Evolutionary conservation across 2,113 vertebrate species (phyloP).

Genomic region (Gymnocephalus cernua): DNA sequence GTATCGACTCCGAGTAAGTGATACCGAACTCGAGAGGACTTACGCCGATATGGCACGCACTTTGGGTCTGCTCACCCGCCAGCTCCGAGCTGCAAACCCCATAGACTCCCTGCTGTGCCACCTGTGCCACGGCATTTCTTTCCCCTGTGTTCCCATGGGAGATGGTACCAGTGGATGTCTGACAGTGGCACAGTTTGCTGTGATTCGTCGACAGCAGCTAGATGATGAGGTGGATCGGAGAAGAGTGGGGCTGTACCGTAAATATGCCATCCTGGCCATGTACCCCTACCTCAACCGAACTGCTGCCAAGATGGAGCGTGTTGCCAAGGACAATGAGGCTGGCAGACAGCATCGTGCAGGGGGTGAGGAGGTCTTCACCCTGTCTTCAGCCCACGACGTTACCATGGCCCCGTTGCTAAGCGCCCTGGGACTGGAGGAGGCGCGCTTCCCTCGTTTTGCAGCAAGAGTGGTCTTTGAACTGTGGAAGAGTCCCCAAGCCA

Average conservation of each 20-base stretch:
- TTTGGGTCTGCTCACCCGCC: constrained; percentile 89
- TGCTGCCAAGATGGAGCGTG: constrained; percentile 86
- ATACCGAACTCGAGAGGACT: constrained; percentile 88
- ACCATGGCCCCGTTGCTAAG: constrained; percentile 95
- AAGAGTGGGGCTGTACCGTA: constrained; percentile 88
- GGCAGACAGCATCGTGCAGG: constrained; percentile 76
- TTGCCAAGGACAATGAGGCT: constrained; percentile 78
- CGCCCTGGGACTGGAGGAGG: constrained; percentile 91
- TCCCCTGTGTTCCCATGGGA: constrained; percentile 85
- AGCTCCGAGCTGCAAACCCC: constrained; percentile 93
- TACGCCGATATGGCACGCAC: constrained; percentile 91
- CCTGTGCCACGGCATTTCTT: constrained; percentile 93
- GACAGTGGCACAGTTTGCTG: constrained; percentile 89
- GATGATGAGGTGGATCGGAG: constrained; percentile 91
- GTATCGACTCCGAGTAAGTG: constrained; percentile 88
- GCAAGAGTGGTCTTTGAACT: constrained; percentile 96
- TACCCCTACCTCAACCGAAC: constrained; percentile 95
- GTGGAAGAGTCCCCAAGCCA: constrained; percentile 86
- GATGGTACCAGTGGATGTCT: constrained; percentile 85
- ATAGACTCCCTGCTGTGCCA: constrained; percentile 95
- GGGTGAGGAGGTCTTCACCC: constrained; percentile 87
- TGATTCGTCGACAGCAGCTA: constrained; percentile 93
- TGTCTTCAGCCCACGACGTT: constrained; percentile 96
- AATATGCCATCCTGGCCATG: constrained; percentile 91
- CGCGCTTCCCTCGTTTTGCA: constrained; percentile 93